Base-by-base conservation (phyloP, 2,888 invertebrate species). In the Eilema caniola region DNA sequence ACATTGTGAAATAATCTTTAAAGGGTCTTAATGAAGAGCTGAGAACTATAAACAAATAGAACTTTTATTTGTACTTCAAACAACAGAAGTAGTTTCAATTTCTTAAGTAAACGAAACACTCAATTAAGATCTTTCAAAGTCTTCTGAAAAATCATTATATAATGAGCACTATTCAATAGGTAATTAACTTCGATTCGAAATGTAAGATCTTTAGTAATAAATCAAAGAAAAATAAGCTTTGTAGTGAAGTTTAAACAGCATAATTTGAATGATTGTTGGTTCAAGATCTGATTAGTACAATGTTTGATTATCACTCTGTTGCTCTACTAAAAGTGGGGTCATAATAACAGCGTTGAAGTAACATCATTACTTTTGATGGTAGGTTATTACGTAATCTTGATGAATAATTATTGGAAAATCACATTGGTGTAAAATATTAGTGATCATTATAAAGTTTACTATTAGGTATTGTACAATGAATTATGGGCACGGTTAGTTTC, bases 111-210 rank as follows among this genome's bases (percentile, higher is more conserved):
- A 82, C 79, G 70, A 59, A 81, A 79, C 78, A 78, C 71, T 80
- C 72, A 78, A 80, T 80, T 79, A 79, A 83, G 77, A 79, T 73
- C 70, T 74, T 79, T 82, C 66, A 80, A 76, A 75, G 71, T 65
- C 72, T 78, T 76, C 60, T 68, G 70, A 79, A 83, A 84, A 83
- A 73, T 69, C 69, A 80, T 83, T 81, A 73, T 70, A 72, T 84
- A 85, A 85, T 81, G 80, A 85, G 74, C 76, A 68, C 77, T 78
- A 82, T 85, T 86, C 80, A 83, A 72, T 68, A 64, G 73, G 66
- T 76, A 80, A 81, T 82, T 82, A 83, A 73, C 73, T 76, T 71
- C 67, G 70, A 70, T 75, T 69, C 62, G 67, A 73, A 65, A 66
- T 72, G 68, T 57, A 28, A 71, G 62, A 61, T 70, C 28, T 14